These are phyloP conservation scores for Acropora tenuis DNA, from an alignment of 64 coral and sea anemone genomes.

Conservation along the genomic window DNA sequence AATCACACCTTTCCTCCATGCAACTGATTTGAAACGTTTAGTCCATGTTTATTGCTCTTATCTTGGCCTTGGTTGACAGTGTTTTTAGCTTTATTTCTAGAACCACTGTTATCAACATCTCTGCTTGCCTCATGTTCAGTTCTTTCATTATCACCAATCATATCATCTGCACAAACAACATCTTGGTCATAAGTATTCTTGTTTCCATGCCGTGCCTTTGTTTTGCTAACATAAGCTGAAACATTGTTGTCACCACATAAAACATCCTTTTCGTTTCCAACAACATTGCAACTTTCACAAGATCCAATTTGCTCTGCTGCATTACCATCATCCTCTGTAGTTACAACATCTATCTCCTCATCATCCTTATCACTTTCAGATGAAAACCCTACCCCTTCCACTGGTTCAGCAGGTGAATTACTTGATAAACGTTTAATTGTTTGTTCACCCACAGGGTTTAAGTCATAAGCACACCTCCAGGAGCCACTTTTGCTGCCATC, in stretches of 20 bases:
- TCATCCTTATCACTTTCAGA: slow-evolving; percentile 31
- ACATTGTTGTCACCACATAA: no score
- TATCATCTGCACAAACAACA: background rate
- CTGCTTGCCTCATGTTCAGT: background rate
- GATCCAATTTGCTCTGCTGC: background rate
- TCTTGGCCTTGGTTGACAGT: background rate
- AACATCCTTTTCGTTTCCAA: no score
- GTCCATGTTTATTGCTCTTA: background rate
- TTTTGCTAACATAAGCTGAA: background rate
- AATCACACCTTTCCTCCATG: background rate
- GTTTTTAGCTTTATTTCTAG: background rate
- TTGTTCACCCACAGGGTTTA: no score
- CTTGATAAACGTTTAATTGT: background rate
- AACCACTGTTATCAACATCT: background rate
- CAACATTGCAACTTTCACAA: background rate
- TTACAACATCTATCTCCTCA: slow-evolving; percentile 5
- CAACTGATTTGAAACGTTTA: background rate
- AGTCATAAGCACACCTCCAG: background rate
- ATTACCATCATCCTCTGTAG: background rate
- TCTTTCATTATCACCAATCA: background rate
- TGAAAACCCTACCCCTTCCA: background rate
- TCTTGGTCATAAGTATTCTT: background rate
- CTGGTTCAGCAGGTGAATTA: background rate
- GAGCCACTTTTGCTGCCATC: no score
- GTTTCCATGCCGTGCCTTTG: background rate